Conservation (phyloP, 1,140 invertebrate species). For the Drosophila sucinea region DNA sequence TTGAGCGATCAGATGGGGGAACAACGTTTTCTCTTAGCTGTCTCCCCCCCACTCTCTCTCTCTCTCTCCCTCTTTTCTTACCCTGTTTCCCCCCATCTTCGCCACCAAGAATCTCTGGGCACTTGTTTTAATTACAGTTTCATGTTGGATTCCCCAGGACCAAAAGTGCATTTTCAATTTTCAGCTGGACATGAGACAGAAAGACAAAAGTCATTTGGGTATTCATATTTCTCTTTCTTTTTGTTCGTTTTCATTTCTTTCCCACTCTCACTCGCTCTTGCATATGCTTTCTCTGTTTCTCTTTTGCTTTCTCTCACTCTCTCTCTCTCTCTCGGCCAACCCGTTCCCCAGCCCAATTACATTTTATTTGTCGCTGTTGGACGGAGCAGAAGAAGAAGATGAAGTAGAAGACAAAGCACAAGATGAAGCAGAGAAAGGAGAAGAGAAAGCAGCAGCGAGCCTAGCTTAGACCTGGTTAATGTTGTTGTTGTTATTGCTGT, state of each 20-base stretch:
- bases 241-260: slow-evolving; percentile 9
- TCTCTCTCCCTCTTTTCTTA: not conserved
- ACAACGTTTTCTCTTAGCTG: too few species aligned
- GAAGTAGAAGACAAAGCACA: not conserved
- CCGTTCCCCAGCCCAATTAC: not conserved
- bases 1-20: too few species aligned
- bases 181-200: slow-evolving; percentile 15
- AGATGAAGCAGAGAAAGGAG: not conserved
- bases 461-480: slow-evolving; percentile 20
- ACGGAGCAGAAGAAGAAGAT: not conserved
- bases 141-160: slow-evolving; percentile 38
- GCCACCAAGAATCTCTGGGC: not conserved
- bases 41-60: not conserved
- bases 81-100: not conserved
- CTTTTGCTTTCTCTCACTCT: slow-evolving; percentile 1
- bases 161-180: slow-evolving; percentile 48
- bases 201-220: slow-evolving; percentile 13
- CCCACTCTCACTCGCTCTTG: not conserved
- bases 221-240: not conserved
- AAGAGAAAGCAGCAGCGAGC: not conserved
- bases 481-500: slow-evolving; percentile 1
- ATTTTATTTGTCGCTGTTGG: slow-evolving; percentile 1
- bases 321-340: not conserved
- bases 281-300: not conserved
- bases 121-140: slow-evolving; percentile 50